Base-by-base conservation (phyloP, 64 coral and sea anemone genomes). In the Orbicella faveolata region DNA sequence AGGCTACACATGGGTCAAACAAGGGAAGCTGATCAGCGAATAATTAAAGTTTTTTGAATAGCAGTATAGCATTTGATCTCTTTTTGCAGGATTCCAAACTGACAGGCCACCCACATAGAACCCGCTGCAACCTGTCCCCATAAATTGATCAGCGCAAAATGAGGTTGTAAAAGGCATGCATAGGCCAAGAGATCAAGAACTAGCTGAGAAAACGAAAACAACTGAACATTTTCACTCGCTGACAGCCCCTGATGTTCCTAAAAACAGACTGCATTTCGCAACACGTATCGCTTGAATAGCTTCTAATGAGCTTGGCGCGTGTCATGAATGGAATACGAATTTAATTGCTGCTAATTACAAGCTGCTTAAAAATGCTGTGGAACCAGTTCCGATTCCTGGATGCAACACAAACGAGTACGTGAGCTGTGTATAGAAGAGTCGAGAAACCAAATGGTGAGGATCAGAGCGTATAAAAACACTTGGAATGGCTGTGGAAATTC, bases 241-340 rank as follows among this genome's bases (percentile, higher is more conserved):
- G 37, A 85, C 82, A 21, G 33, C 3, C 30, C 30, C 6, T 23
- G 13, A 72, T 70, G 63, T 72, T 72, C 37, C 37, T 64, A 85
- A 85, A 85, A 85, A 70, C 6, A 18, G 14, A 44, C 8, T 39
- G 63, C 63, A 72, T 37, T 72, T 85, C 64, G 61, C 70, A 51
- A 85, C 63, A 84, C 63, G 36, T 44, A 84, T 66, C 62, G 18
- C 64, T 72, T 85, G 52, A 63, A 81, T 85, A 26, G 64, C 36
- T 37, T 21, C 33, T 85, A 85, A 70, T 85, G 41, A 85, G 63
- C 36, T 18, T n/a, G 36, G 82, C 82, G 82, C 82, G 82, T 85
- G 82, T 68, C 82, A 70, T 12, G 17, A 72, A 70, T 11, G 53
- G 64, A 48, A 70, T 72, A 85, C 53, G 37, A 72, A 85, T 85